A percentile compares a stretch with the other conserved stretches of the same genome.
Evolutionary conservation across 2,797 vertebrate species (phyloP).

Genomic region (Crenuchus spilurus): DNA sequence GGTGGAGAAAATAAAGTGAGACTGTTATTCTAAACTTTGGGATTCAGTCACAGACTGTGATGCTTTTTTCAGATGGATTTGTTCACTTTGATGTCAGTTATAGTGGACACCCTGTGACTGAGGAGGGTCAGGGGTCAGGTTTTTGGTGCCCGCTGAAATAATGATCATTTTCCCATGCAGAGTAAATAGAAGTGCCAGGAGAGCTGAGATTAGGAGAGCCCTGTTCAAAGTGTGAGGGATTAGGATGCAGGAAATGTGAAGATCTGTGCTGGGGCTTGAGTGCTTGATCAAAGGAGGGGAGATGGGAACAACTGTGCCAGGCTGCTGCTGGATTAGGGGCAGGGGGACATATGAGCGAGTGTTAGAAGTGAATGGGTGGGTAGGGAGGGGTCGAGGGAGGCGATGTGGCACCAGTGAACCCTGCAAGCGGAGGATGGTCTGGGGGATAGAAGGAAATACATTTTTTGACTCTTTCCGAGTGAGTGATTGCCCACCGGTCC

Average conservation of each 20-base stretch:
- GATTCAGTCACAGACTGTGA: conserved; percentile 1
- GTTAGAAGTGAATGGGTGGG: neutral
- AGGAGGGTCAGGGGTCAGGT: conserved; percentile 35
- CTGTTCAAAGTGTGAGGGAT: conserved; percentile 62
- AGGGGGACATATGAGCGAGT: conserved; percentile 13
- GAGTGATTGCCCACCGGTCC: no score
- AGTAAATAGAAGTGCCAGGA: conserved; percentile 53
- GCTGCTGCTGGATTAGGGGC: conserved; percentile 38
- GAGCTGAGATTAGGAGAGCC: conserved; percentile 50
- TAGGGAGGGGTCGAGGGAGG: neutral
- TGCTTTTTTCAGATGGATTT: conserved; percentile 52
- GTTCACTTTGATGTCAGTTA: conserved; percentile 37
- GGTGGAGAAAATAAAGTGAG: neutral
- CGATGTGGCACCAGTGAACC: conserved; percentile 53
- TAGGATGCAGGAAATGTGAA: conserved; percentile 64
- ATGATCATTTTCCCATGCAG: conserved; percentile 53
- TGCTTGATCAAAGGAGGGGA: conserved; percentile 65
- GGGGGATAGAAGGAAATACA: neutral
- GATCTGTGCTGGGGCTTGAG: conserved; percentile 55
- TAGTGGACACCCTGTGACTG: conserved; percentile 7
- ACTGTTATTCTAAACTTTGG: neutral
- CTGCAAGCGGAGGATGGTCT: neutral
- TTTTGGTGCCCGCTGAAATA: conserved; percentile 38
- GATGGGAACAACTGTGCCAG: conserved; percentile 63
- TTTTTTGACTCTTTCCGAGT: no score